These are phyloP conservation scores for Synergus umbraculus DNA, from an alignment of 2,888 invertebrate genomes.

Conservation along the genomic window DNA sequence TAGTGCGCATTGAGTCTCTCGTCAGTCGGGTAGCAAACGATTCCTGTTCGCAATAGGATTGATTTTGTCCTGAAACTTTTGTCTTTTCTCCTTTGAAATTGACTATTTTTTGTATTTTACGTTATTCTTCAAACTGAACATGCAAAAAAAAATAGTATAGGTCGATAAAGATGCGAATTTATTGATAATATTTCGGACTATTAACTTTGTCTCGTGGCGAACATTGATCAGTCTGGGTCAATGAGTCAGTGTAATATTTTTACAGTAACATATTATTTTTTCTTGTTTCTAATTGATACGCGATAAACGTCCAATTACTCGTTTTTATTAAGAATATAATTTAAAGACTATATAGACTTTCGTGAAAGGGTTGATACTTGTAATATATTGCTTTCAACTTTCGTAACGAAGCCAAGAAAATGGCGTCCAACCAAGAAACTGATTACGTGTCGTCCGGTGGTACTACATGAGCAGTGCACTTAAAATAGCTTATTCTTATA, in stretches of 20 bases:
- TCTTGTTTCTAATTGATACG: conserved; percentile 2
- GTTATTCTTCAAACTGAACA: conserved; percentile 15
- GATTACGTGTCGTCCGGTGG: conserved; percentile 35
- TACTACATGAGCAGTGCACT: conserved; percentile 27
- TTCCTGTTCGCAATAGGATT: conserved; percentile 52
- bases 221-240: conserved; percentile 24
- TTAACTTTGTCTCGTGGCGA: conserved; percentile 32
- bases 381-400: background rate
- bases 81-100: conserved; percentile 37
- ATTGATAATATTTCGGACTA: conserved; percentile 35
- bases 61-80: conserved; percentile 54
- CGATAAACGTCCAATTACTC: background rate
- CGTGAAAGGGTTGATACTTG: background rate
- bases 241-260: conserved; percentile 38
- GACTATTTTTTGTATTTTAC: conserved; percentile 18
- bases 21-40: conserved; percentile 52
- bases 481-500: background rate
- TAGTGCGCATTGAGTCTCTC: conserved; percentile 49
- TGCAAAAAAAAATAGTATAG: conserved; percentile 26
- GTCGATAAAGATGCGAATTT: conserved; percentile 8
- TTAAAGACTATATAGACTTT: background rate
- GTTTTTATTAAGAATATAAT: background rate
- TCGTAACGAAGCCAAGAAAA: conserved; percentile 27
- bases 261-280: conserved; percentile 17
- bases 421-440: conserved; percentile 33